These are phyloP conservation scores for Acrocephalus arundinaceus DNA, from an alignment of 2,113 vertebrate genomes.

Conservation along the genomic window DNA sequence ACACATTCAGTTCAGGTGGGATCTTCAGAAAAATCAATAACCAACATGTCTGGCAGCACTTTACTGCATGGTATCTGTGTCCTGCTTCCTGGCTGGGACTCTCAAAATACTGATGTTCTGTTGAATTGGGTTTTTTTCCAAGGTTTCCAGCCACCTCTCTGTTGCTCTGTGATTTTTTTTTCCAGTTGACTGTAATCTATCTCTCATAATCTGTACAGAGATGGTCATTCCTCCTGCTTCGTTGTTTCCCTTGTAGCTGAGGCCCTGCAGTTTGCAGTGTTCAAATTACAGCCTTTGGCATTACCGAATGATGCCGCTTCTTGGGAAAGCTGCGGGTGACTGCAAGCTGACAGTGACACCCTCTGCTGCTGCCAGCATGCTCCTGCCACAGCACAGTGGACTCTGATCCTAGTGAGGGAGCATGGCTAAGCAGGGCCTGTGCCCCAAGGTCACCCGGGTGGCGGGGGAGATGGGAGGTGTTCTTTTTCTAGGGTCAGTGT, in stretches of 20 bases:
- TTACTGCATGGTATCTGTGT: conserved; percentile 55
- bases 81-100: conserved; percentile 42
- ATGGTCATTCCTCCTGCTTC: conserved; percentile 28
- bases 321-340: neutral
- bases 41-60: conserved; percentile 56
- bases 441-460: neutral
- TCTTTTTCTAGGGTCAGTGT: neutral
- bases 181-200: conserved; percentile 57
- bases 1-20: conserved; percentile 50
- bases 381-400: neutral
- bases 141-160: conserved; percentile 44
- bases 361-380: neutral
- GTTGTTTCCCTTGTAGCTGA: conserved; percentile 24
- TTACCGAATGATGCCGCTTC: neutral
- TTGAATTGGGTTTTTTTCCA: conserved; percentile 25
- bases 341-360: neutral
- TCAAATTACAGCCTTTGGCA: neutral
- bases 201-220: conserved; percentile 37
- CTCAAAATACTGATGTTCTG: conserved; percentile 46
- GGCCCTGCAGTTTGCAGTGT: conserved; percentile 38
- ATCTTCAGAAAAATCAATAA: conserved; percentile 62
- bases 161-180: neutral
- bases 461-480: fast-evolving
- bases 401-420: neutral
- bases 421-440: fast-evolving